Conservation (phyloP, 2,113 vertebrate genomes). For the Taurulus bubalis region DNA sequence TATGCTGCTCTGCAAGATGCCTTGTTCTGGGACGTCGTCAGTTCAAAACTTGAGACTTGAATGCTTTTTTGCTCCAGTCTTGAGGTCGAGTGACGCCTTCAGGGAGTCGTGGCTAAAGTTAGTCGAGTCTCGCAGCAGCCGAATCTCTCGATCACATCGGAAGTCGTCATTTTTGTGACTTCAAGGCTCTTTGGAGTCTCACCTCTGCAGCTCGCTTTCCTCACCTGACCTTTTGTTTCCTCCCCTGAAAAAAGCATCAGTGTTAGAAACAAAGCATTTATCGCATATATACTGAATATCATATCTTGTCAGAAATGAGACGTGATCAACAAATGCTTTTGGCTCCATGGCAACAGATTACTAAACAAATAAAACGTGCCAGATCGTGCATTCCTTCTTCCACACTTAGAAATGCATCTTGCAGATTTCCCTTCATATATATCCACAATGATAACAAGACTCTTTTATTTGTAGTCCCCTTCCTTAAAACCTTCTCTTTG, state of each 20-base stretch:
- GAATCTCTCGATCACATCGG: not conserved
- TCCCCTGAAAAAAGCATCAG: not conserved
- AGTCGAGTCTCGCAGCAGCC: constrained; percentile 15
- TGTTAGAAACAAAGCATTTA: not conserved
- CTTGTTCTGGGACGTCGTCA: not conserved
- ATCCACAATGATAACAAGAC: not conserved
- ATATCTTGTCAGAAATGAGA: not conserved
- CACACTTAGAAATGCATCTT: constrained; percentile 9
- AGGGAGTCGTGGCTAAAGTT: not conserved
- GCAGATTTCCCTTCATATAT: not conserved
- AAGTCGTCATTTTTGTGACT: not conserved
- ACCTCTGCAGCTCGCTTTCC: not conserved
- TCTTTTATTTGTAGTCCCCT: not conserved
- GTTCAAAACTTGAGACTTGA: constrained; percentile 6
- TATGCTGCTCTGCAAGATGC: too few species aligned
- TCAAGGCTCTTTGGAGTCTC: not conserved
- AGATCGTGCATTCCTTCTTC: not conserved
- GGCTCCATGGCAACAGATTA: not conserved
- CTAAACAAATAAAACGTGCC: not conserved
- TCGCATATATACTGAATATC: not conserved
- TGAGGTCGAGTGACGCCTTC: not conserved
- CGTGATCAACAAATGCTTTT: not conserved
- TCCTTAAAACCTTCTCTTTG: not conserved
- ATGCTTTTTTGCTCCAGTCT: not conserved
- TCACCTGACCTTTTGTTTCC: not conserved